Evolutionary conservation across 2,888 invertebrate species (phyloP).

Genomic region (Ephialtes manifestator): DNA sequence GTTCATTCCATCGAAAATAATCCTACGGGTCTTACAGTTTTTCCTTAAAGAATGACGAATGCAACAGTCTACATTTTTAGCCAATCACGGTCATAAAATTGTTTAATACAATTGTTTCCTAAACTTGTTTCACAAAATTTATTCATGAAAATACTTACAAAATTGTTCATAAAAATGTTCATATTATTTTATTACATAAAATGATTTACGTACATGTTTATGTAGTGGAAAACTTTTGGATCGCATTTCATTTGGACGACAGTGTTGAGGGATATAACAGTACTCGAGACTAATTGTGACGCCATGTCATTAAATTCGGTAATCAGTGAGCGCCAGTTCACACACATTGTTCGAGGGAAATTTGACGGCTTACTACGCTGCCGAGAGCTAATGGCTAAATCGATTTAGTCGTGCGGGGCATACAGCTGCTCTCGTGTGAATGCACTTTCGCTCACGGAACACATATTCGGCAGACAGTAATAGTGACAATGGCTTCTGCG

Average conservation of each 20-base stretch:
- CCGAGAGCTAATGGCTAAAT: conserved; percentile 10
- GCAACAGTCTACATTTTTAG: not conserved
- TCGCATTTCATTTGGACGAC: not conserved
- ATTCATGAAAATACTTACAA: no score
- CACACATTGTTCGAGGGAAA: conserved; percentile 26
- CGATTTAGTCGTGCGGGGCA: not conserved
- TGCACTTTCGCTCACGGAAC: conserved; percentile 47
- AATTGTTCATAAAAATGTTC: no score
- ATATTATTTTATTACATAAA: no score
- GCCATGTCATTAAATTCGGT: conserved; percentile 17
- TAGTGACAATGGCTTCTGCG: conserved; percentile 14
- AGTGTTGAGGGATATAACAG: conserved; percentile 42
- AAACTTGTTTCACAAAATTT: no score
- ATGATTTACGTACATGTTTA: not conserved
- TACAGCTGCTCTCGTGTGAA: not conserved
- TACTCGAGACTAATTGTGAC: conserved; percentile 16
- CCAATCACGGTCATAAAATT: no score
- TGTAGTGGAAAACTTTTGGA: not conserved
- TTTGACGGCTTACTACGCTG: not conserved
- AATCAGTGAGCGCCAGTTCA: conserved; percentile 1
- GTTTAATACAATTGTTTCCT: no score
- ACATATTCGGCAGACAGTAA: conserved; percentile 36
- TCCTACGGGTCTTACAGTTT: not conserved
- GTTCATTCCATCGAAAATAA: conserved; percentile 21
- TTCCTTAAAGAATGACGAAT: not conserved